Base-by-base conservation (phyloP, 2,113 vertebrate species). In the Cyanoramphus novaezelandiae region DNA sequence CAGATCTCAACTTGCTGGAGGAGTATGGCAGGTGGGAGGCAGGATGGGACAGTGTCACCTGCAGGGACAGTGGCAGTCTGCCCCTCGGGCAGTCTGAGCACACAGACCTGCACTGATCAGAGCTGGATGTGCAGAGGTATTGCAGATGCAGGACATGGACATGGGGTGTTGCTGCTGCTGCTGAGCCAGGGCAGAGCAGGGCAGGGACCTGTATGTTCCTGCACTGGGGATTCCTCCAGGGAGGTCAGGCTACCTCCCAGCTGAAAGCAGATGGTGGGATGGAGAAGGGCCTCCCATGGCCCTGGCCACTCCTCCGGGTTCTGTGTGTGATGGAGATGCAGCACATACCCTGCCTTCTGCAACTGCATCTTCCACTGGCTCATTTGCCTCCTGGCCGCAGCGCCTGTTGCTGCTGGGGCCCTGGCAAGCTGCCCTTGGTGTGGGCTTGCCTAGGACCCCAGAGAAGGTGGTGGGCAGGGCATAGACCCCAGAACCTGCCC, bases 361-460 rank as follows among this genome's bases (percentile, higher is more conserved):
- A 6, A 46, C 44, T 43, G 16, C 80, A 57, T 47, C 65, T 25
- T 65, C 47, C 69, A n/a, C 21, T 57, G 78, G n/a, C 64, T 75
- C 37, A 41, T 41, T 27, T 87, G 18, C 39, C 69, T 82, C 35
- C 39, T 60, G 70, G 59, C n/a, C 29, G 50, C 1, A 5, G 15
- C 64, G 27, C 41, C 49, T 52, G 31, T 24, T 1, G 12, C 44
- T 90, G 64, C 35, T 0, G 0, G 29, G 33, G 7, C 24, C 21
- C 24, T 43, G 79, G 60, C 35, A 77, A 62, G 39, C 23, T 47
- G 49, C 53, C 17, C 59, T 62, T 2, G 6, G 18, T 41, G 59
- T 1, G 0, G 25, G 28, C n/a, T 82, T 13, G 53, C 46, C 71
- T 71, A 47, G 47, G 35, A 76, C 6, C 7, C 16, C 80, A 76